phyloP scores from a whole-genome alignment of 92 coral and sea anemone genomes.

The Palythoa caribaeorum region DNA sequence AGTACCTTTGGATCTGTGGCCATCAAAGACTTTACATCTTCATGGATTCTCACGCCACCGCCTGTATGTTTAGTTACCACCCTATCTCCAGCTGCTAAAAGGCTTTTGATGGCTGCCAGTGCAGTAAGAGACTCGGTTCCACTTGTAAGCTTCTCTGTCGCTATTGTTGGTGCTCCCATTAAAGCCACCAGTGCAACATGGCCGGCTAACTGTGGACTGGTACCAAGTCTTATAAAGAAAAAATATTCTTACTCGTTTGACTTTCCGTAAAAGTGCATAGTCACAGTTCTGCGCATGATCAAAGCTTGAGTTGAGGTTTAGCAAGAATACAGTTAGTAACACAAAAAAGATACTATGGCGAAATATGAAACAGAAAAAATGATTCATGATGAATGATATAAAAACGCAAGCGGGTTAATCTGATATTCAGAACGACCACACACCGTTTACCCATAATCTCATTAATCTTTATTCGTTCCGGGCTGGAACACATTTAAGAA shows the following conservation, averaged over 20 bases:
- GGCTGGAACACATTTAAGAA: no score
- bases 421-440: neutral
- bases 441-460: no score
- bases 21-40: conserved; percentile 45
- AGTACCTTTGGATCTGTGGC: conserved; percentile 39
- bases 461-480: no score
- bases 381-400: no score
- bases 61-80: conserved; percentile 49
- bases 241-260: no score
- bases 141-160: conserved; percentile 72
- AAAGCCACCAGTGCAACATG: conserved; percentile 62
- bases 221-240: conserved; percentile 64
- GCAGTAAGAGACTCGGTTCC: conserved; percentile 71
- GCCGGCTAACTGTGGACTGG: conserved; percentile 68
- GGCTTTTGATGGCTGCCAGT: conserved; percentile 58
- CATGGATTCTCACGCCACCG: conserved; percentile 50
- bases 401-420: no score
- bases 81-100: conserved; percentile 45
- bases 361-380: no score
- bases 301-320: no score
- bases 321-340: no score
- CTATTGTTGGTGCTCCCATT: conserved; percentile 96
- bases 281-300: no score
- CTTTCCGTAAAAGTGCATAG: no score
- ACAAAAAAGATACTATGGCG: no score